Base-by-base conservation (phyloP, 1,140 invertebrate genomes). In the Magallana gigas region DNA sequence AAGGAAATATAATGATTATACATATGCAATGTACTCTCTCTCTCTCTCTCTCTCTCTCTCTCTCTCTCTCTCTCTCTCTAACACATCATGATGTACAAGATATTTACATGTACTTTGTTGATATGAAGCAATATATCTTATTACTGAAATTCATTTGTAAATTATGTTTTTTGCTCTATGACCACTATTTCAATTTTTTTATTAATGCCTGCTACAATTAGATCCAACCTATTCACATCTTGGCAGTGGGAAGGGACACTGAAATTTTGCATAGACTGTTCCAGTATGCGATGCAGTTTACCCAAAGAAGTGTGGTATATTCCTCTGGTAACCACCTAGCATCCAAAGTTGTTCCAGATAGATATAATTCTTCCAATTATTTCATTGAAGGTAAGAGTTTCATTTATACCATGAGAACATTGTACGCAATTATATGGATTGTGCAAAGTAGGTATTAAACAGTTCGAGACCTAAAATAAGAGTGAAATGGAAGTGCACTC, bases 321-420 rank as follows among this genome's bases (percentile, higher is more conserved):
- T 82, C 90, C 57, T 84, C 85, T 11, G 84, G 86, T 18, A 87
- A 88, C 56, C 85, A 89, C 36, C 85, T 93, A 14, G 83, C 88
- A 62, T 91, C 91, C 36, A 89, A 89, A 80, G 90, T 92, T 59
- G 90, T 89, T 14, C 86, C 86, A 57, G 92, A 93, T 80, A 90
- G 88, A 83, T 90, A 92, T 68, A 86, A 85, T 12, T 89, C 89
- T 86, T 84, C 89, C 76, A 59, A 87, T 57, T 93, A 91, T 71
- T 93, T 91, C 85, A 83, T 93, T 14, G 91, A 93, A 85, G 91
- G 92, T 92, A 90, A 64, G 68, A 16, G 83, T 56, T 48, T 48
- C 36, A 48, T 48, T 48, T 48, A 48, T 48, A 4, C 36, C 36
- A 48, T 48, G 36, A 48, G 36, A 48, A 48, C 36, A 48, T 48